These are phyloP conservation scores for Mythimna pallens DNA, from an alignment of 2,888 invertebrate genomes.

Conservation along the genomic window DNA sequence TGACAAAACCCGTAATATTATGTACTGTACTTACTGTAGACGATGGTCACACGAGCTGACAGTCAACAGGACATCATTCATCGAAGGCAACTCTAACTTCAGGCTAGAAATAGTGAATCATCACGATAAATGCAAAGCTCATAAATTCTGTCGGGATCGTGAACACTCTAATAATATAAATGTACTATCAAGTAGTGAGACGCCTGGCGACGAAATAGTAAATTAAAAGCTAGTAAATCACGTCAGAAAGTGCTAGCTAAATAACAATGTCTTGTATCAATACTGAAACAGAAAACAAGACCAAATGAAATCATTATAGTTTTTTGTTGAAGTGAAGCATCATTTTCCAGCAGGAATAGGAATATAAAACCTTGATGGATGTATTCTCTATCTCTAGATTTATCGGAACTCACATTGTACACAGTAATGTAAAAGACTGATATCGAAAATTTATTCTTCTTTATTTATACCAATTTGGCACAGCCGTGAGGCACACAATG, in stretches of 20 bases:
- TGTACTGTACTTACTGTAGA: constrained; percentile 94
- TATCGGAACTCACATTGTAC: constrained; percentile 19
- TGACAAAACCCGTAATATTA: constrained; percentile 92
- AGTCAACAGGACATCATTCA: constrained; percentile 94
- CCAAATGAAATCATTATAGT: not conserved
- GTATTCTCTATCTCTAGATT: constrained; percentile 5
- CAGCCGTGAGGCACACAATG: too few relatives aligned
- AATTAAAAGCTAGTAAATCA: constrained; percentile 40
- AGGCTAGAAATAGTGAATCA: constrained; percentile 94
- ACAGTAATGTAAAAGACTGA: constrained; percentile 39
- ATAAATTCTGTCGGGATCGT: constrained; percentile 91
- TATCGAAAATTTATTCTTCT: constrained; percentile 11
- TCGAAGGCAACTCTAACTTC: constrained; percentile 94
- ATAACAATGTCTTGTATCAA: constrained; percentile 1
- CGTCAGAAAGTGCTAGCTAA: constrained; percentile 14
- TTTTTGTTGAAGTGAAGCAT: not conserved
- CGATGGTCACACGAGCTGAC: constrained; percentile 92
- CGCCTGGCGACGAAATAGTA: constrained; percentile 32
- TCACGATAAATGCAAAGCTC: constrained; percentile 95
- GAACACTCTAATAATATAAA: constrained; percentile 74
- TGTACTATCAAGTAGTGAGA: constrained; percentile 39
- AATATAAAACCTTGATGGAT: constrained; percentile 1
- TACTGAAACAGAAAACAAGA: constrained; percentile 12
- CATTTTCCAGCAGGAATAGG: not conserved
- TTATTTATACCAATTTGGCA: not conserved